Conservation (phyloP, 2,797 vertebrate genomes). For the Pangasius krempfi region DNA sequence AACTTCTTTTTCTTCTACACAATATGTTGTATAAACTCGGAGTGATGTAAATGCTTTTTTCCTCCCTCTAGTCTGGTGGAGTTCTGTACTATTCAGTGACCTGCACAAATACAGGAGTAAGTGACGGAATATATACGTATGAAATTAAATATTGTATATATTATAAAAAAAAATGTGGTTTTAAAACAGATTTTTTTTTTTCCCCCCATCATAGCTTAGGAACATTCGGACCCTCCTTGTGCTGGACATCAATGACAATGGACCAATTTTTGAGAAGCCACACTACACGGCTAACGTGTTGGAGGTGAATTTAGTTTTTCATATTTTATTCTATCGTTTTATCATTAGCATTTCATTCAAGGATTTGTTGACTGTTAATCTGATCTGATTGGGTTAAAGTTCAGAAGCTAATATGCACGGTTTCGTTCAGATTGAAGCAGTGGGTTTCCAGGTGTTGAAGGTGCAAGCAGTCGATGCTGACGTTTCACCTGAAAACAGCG, state of each 20-base stretch:
- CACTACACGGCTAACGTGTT: conserved; percentile 57
- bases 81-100: conserved; percentile 61
- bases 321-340: background rate
- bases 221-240: conserved; percentile 59
- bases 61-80: conserved; percentile 57
- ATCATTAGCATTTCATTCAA: background rate
- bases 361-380: background rate
- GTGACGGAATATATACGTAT: conserved; percentile 26
- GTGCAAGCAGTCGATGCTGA: conserved; percentile 74
- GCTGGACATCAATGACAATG: conserved; percentile 71
- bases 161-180: background rate
- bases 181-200: background rate
- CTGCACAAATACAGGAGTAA: conserved; percentile 53
- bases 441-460: conserved; percentile 58
- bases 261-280: conserved; percentile 66
- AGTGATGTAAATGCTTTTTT: background rate
- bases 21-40: background rate
- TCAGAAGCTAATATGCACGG: background rate
- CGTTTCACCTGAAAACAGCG: conserved; percentile 50
- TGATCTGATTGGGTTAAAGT: background rate
- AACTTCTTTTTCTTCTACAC: background rate
- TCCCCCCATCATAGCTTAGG: conserved; percentile 55
- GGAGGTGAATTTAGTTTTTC: conserved; percentile 67
- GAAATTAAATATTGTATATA: background rate
- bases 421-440: conserved; percentile 54